Conservation (phyloP, 2,113 vertebrate genomes). For the Sakesphorus luctuosus region DNA sequence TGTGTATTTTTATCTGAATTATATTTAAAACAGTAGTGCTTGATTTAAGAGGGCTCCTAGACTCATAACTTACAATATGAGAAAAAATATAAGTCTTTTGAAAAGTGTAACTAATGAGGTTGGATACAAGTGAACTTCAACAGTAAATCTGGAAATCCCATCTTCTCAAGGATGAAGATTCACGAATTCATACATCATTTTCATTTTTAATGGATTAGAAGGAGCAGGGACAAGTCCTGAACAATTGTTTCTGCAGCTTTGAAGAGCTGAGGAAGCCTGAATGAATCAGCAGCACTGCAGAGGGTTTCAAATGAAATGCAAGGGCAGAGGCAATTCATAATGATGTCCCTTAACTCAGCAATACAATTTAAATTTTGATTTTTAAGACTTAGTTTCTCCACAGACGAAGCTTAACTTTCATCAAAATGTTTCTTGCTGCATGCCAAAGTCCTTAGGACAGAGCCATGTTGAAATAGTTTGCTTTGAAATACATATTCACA, state of each 20-base stretch:
- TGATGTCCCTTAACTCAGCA: not conserved
- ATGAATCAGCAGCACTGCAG: not conserved
- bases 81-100: not conserved
- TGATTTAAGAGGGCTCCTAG: not conserved
- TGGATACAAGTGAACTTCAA: not conserved
- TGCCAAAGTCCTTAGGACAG: not conserved
- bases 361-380: not conserved
- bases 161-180: not conserved
- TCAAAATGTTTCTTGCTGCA: not conserved
- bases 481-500: not conserved
- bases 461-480: not conserved
- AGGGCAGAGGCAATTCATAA: not conserved
- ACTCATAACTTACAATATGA: not conserved
- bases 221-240: not conserved
- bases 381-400: not conserved
- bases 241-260: not conserved
- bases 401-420: not conserved
- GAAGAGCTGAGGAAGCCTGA: not conserved
- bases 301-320: not conserved
- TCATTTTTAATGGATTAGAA: slow-evolving; percentile 1
- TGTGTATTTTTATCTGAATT: not conserved
- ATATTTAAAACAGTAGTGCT: not conserved
- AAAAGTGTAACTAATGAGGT: not conserved
- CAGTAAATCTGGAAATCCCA: not conserved
- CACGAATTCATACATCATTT: not conserved